Evolutionary conservation across 2,888 invertebrate genomes (phyloP), one percentile per base, ranked within the genome.

Genomic region (Cosmorhoe ocellata): DNA sequence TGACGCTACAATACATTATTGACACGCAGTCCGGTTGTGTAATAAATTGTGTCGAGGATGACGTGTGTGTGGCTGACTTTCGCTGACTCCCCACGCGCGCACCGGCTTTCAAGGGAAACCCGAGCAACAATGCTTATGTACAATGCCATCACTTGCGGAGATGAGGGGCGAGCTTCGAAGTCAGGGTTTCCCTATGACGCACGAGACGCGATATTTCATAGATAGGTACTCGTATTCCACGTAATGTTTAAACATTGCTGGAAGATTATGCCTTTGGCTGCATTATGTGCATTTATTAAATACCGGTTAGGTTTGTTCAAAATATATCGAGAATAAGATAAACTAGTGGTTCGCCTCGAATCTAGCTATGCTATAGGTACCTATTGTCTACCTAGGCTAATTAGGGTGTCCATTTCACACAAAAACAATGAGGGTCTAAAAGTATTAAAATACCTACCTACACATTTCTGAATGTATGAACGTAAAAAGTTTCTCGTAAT

Each of bases 1-100:
- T 18, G 4, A 18, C 7, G 38, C 22, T 14, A 36, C 36, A 43
- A 51, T 43, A 33, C 41, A 50, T 24, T 68, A 71, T 70, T 78
- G 79, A 76, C 83, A 79, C 75, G 68, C 73, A 75, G 74, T 75
- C 74, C 78, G 75, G 71, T 66, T 85, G 81, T 80, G 81, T 81
- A 87, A 88, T 72, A 69, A 18, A 65, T 72, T 72, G 69, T 73
- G 73, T 66, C 67, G 71, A 70, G 69, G 71, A 71, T 84, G 86
- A 85, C 79, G 81, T 73, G 76, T 63, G 81, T 73, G 76, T 63
- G 52, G 67, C 63, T 58, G 70, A 80, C 87, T 87, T 87, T 87
- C 87, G 85, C 87, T 71, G 66, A 65, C 58, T 51, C 49, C 55
- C 54, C 51, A 56, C 52, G 52, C 55, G 41, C 30, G 32, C 47